Evolutionary conservation across 2,113 vertebrate species (phyloP), one percentile per base, ranked within the genome.

Genomic region (Pelecanoides urinatrix): DNA sequence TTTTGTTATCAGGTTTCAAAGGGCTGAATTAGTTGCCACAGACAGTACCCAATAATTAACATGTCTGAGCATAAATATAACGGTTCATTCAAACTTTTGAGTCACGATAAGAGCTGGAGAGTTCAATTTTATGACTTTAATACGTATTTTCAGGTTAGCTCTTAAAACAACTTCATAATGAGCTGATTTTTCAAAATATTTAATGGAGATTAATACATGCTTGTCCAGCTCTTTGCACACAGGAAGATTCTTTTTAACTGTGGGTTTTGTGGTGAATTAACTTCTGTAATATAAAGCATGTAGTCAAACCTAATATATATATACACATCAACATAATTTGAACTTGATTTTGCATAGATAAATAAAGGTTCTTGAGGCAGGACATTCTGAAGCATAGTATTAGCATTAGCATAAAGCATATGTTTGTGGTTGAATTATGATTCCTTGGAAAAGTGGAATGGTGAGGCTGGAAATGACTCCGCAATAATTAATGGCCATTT

Each of bases 401-500:
- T 83, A 92, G 44, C 61, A 56, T 75, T 92, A 92, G 79, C 49
- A 75, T 65, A 67, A 94, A 91, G 65, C 63, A 81, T 70, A 65
- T 94, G 74, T 74, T 84, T 93, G 56, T 85, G 88, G 88, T 27
- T 88, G 76, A 96, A 74, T 56, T 71, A 81, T 58, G 66, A 84
- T 84, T 80, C 76, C 68, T 61, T 67, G 79, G 61, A 90, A 89
- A 84, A 96, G 72, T 56, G 72, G 85, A 93, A 92, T 61, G 55
- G 82, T 59, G 65, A 93, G 26, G 44, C 50, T 96, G 88, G 55
- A 94, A 96, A 93, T 42, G 68, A 89, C 45, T 85, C 61, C 67
- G 61, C 74, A 90, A 66, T 88, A 94, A 93, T 95, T 93, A 94
- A 94, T 92, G 80, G 56, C 23, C 72, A 78, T 81, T 96, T 95